Evolutionary conservation across 2,888 invertebrate genomes (phyloP).

Genomic region (Lamellibrachia columna): DNA sequence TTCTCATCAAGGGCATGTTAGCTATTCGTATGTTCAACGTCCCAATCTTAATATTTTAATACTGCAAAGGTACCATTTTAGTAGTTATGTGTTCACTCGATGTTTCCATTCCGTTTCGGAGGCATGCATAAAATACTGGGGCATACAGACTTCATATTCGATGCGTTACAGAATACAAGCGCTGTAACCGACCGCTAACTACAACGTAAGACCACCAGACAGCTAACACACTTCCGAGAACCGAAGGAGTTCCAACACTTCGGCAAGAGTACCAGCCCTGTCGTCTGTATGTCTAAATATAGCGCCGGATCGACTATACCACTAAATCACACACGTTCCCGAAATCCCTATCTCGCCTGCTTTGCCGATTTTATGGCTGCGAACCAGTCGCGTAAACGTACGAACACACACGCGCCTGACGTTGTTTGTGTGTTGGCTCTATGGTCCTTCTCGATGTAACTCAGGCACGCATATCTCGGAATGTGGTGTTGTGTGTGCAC

Average conservation of each 20-base stretch:
- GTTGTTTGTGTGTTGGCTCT: background rate
- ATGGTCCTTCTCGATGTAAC: background rate
- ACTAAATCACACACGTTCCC: background rate
- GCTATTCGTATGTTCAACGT: background rate
- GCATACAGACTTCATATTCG: background rate
- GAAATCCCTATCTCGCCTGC: constrained; percentile 12
- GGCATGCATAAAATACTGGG: background rate
- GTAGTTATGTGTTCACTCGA: too few relatives aligned
- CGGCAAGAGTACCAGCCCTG: background rate
- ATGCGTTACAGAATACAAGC: background rate
- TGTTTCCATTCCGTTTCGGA: too few relatives aligned
- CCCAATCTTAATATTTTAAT: background rate
- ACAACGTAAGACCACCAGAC: background rate
- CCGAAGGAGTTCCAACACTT: background rate
- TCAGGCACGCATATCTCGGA: background rate
- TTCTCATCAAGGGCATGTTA: background rate
- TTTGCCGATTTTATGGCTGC: background rate
- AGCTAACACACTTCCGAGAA: background rate
- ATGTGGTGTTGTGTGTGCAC: background rate
- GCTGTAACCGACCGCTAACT: background rate
- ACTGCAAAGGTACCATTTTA: too few relatives aligned
- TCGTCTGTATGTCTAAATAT: constrained; percentile 8
- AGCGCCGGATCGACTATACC: background rate
- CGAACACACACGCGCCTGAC: background rate
- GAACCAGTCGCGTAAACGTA: background rate